Evolutionary conservation across 2,797 vertebrate species (phyloP).

Genomic region (Cyprinella venusta): DNA sequence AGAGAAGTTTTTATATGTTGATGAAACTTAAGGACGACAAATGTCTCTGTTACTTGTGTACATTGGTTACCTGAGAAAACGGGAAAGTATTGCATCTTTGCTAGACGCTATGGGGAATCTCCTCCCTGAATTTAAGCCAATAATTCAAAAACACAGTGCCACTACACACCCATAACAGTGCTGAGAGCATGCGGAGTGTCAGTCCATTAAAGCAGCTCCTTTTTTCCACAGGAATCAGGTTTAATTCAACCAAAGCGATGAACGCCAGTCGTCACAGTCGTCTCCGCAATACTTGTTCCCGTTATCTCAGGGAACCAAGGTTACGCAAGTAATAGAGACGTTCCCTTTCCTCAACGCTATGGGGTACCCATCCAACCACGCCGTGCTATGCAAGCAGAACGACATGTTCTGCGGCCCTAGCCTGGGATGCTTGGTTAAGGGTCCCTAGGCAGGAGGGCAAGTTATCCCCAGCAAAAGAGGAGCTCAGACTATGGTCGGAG

Average conservation of each 20-base stretch:
- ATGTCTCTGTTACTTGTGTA: too few relatives aligned
- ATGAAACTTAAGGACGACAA: background rate
- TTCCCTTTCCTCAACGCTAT: background rate
- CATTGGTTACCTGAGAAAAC: background rate
- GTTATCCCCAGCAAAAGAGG: too few relatives aligned
- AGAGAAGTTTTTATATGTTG: background rate
- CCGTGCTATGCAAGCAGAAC: too few relatives aligned
- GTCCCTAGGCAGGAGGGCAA: too few relatives aligned
- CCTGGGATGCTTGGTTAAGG: too few relatives aligned
- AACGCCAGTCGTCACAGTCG: background rate
- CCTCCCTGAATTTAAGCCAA: too few relatives aligned
- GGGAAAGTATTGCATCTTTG: background rate
- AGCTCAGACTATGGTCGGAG: fast-evolving
- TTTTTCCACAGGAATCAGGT: background rate
- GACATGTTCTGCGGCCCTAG: too few relatives aligned
- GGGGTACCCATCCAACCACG: too few relatives aligned
- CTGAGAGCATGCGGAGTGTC: background rate
- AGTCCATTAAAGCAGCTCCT: background rate
- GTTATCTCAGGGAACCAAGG: background rate
- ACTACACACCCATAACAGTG: too few relatives aligned
- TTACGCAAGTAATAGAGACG: background rate
- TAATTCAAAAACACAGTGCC: too few relatives aligned
- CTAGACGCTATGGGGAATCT: too few relatives aligned
- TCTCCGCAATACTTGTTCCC: background rate
- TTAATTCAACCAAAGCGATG: background rate